Percentiles rank a stretch among this genome's conserved stretches.
phyloP scores from a whole-genome alignment of 2,113 vertebrate species.

The Otus sunia region DNA sequence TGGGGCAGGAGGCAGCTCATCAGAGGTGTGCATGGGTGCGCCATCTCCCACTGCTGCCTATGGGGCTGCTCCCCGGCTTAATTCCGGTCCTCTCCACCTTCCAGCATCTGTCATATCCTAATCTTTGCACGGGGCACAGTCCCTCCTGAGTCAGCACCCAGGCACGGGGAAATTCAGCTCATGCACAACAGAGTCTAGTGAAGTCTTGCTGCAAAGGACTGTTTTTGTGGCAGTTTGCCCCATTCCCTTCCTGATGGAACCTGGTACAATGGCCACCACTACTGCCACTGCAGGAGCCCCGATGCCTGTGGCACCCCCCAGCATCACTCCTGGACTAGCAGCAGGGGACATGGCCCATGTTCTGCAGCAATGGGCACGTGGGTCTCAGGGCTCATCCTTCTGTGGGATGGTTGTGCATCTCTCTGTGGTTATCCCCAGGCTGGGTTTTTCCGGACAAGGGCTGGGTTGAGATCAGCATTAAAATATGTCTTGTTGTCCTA shows the following conservation, averaged over 20 bases:
- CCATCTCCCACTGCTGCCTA: accelerated
- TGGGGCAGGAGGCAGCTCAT: accelerated
- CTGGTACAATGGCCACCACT: neutral
- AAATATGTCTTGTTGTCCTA: neutral
- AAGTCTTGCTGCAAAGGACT: neutral
- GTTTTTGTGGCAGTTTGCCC: neutral
- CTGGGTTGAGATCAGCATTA: neutral
- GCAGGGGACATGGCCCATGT: accelerated
- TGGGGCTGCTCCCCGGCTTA: neutral
- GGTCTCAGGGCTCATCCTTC: neutral
- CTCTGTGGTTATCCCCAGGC: neutral
- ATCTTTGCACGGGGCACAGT: accelerated
- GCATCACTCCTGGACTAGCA: accelerated
- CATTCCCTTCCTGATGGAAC: neutral
- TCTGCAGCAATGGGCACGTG: accelerated
- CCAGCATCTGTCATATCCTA: neutral
- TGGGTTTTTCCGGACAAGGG: neutral
- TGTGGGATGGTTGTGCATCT: neutral
- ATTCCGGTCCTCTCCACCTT: neutral
- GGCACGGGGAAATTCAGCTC: neutral
- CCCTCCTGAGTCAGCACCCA: neutral
- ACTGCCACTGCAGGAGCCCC: neutral
- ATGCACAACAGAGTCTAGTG: neutral
- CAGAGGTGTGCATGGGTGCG: neutral
- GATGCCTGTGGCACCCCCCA: no score